Percentiles rank a stretch among this genome's conserved stretches.
Evolutionary conservation across 1,140 invertebrate species (phyloP).

Genomic region (Lethrus apterus): DNA sequence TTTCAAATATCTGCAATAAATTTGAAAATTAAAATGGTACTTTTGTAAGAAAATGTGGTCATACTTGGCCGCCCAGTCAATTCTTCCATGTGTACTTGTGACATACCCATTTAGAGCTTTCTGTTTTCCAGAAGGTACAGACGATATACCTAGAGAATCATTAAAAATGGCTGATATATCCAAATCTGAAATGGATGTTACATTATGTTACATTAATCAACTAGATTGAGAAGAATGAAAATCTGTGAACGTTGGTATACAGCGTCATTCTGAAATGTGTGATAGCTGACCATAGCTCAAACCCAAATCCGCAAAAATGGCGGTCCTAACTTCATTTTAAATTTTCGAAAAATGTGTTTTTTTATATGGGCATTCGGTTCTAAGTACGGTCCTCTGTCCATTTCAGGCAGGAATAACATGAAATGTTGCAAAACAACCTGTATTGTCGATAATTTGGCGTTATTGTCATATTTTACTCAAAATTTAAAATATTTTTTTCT

Average conservation of each 20-base stretch:
- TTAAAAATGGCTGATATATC: conserved; percentile 32
- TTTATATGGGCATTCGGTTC: too few relatives aligned
- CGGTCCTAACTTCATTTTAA: too few relatives aligned
- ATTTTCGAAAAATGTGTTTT: too few relatives aligned
- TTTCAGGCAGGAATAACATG: too few relatives aligned
- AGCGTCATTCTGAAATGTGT: conserved; percentile 1
- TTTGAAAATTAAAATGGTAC: not conserved
- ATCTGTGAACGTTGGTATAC: conserved; percentile 25
- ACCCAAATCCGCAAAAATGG: too few relatives aligned
- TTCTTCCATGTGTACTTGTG: conserved; percentile 46
- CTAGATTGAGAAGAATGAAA: conserved; percentile 21
- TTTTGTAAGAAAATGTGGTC: conserved; percentile 6
- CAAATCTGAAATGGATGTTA: conserved; percentile 20
- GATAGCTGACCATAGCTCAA: too few relatives aligned
- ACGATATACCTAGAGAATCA: conserved; percentile 35
- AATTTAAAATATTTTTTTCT: too few relatives aligned
- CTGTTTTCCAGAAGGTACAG: conserved; percentile 37
- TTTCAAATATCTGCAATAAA: conserved; percentile 15
- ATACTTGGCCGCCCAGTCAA: conserved; percentile 59
- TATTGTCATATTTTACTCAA: too few relatives aligned
- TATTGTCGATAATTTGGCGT: too few relatives aligned
- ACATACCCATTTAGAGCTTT: conserved; percentile 38
- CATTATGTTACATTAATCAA: conserved; percentile 22
- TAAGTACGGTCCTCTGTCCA: too few relatives aligned
- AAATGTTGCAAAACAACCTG: too few relatives aligned